Percentiles rank a stretch among this genome's conserved stretches.
phyloP scores from a whole-genome alignment of 2,113 vertebrate genomes.

The Azemiops feae region DNA sequence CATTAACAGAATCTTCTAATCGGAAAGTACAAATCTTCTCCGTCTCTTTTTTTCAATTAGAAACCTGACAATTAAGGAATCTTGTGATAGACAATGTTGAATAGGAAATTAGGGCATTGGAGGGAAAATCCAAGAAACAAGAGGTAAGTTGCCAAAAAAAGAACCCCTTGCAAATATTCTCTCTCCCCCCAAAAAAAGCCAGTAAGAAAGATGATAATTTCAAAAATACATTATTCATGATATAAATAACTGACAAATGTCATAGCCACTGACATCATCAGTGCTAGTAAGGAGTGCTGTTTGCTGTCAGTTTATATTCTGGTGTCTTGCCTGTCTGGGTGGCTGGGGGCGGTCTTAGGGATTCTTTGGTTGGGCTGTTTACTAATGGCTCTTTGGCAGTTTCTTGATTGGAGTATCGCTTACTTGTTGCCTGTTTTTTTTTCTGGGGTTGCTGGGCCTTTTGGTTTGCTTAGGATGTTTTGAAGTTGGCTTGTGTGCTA shows the following conservation, averaged over 20 bases:
- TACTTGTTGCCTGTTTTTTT: no score
- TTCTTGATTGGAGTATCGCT: no score
- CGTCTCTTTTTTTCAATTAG: not conserved
- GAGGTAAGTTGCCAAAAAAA: not conserved
- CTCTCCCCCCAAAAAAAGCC: no score
- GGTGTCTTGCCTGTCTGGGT: no score
- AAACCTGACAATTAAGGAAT: not conserved
- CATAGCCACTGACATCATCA: not conserved
- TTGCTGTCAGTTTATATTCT: no score
- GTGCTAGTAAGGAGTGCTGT: no score
- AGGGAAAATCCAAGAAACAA: not conserved
- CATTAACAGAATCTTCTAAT: not conserved
- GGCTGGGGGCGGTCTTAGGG: no score
- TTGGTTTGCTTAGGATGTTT: no score
- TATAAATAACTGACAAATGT: not conserved
- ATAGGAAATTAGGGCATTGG: not conserved
- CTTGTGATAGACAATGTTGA: not conserved
- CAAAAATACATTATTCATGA: not conserved
- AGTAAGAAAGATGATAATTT: not conserved
- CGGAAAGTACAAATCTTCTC: not conserved
- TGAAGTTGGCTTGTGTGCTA: no score
- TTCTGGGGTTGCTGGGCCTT: no score
- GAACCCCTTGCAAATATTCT: not conserved
- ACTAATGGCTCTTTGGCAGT: no score
- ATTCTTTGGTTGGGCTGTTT: no score